Conservation (phyloP, 2,797 vertebrate species). For the Centroberyx gerrardi region DNA sequence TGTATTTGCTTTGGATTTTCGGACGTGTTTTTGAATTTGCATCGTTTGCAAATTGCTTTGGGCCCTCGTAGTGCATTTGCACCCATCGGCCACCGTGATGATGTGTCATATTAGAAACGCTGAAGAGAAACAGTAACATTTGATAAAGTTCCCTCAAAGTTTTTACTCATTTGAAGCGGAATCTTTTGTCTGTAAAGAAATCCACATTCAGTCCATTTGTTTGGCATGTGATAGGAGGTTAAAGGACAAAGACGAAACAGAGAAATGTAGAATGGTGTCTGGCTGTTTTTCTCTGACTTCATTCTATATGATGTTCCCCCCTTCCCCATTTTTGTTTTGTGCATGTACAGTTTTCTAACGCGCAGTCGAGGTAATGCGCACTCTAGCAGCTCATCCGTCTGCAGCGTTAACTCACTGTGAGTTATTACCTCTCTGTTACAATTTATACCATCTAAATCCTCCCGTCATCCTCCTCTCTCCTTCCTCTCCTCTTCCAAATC, state of each 20-base stretch:
- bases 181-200: no score
- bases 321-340: conserved; percentile 84
- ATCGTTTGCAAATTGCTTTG: no score
- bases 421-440: conserved; percentile 89
- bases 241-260: conserved; percentile 42
- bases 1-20: no score
- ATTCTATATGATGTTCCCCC: conserved; percentile 72
- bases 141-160: no score
- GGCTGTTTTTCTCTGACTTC: conserved; percentile 65
- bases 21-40: no score
- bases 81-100: no score
- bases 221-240: conserved; percentile 47
- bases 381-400: conserved; percentile 96
- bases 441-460: conserved; percentile 62
- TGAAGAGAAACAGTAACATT: no score
- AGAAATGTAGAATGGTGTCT: conserved; percentile 50
- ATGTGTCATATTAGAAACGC: no score
- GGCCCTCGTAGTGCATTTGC: no score
- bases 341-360: conserved; percentile 95
- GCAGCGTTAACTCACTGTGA: conserved; percentile 98
- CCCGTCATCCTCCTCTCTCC: conserved; percentile 23
- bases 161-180: no score
- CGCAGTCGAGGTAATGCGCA: conserved; percentile 92
- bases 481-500: conserved; percentile 35
- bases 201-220: no score